These are phyloP conservation scores for Riptortus pedestris DNA, from an alignment of 1,140 invertebrate genomes.

Conservation along the genomic window DNA sequence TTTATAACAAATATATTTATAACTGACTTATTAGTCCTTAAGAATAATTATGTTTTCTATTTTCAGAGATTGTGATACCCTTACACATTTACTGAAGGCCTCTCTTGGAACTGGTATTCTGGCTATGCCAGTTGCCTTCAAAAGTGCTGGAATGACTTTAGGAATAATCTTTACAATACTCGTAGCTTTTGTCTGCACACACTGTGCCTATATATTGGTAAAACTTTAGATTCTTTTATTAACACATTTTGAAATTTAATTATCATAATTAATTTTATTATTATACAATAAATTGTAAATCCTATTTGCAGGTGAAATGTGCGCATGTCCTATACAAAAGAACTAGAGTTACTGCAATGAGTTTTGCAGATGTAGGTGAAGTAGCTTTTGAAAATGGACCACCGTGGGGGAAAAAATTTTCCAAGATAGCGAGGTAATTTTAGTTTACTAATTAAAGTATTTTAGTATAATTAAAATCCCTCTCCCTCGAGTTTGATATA, in stretches of 20 bases:
- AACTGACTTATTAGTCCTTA: background rate
- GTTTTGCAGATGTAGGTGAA: constrained; percentile 66
- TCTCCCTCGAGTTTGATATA: background rate
- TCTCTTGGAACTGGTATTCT: constrained; percentile 85
- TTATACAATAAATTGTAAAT: background rate
- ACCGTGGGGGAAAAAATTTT: constrained; percentile 48
- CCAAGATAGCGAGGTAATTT: constrained; percentile 48
- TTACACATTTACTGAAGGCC: constrained; percentile 76
- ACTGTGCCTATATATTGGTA: constrained; percentile 76
- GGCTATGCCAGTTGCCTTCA: constrained; percentile 79
- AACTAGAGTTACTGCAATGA: constrained; percentile 55
- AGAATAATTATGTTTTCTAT: constrained; percentile 23
- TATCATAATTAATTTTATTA: background rate
- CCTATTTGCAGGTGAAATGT: constrained; percentile 69
- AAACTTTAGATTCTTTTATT: constrained; percentile 37
- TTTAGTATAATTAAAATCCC: background rate
- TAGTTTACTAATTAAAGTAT: background rate
- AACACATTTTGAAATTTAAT: background rate
- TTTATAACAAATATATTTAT: background rate
- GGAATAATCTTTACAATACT: constrained; percentile 68
- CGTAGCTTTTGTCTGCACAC: constrained; percentile 71
- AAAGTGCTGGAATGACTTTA: constrained; percentile 61
- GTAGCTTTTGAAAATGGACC: constrained; percentile 61
- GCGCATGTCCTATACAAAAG: constrained; percentile 65
- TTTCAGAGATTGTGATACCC: constrained; percentile 63